Evolutionary conservation across 2,797 vertebrate species (phyloP).

Genomic region (Diceros bicornis): DNA sequence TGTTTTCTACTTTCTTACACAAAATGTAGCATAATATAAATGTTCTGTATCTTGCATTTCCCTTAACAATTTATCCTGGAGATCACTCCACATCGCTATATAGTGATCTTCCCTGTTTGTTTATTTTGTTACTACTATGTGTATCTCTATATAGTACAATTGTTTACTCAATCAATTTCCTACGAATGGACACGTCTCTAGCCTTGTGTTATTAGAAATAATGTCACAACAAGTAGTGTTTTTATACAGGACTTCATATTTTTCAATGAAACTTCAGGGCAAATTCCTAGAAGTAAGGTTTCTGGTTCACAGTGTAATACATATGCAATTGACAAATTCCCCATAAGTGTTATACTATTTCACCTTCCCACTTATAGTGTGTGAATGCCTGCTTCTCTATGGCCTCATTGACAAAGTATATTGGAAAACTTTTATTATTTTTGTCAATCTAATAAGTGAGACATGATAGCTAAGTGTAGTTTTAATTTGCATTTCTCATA

Average conservation of each 20-base stretch:
- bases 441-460: slow-evolving; percentile 48
- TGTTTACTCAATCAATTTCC: background rate
- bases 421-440: slow-evolving; percentile 50
- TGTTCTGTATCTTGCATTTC: slow-evolving; percentile 33
- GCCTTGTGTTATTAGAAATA: background rate
- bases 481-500: slow-evolving; percentile 68
- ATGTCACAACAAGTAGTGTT: slow-evolving; percentile 5
- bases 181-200: background rate
- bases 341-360: background rate
- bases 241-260: background rate
- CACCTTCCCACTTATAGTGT: background rate
- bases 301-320: background rate
- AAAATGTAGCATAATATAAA: slow-evolving; percentile 59
- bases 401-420: background rate
- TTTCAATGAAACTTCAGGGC: background rate
- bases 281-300: background rate
- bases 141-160: background rate
- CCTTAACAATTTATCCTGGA: slow-evolving; percentile 22
- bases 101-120: background rate
- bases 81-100: background rate
- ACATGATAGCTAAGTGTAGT: slow-evolving; percentile 29
- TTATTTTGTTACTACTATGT: background rate
- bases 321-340: slow-evolving; percentile 24
- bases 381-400: background rate
- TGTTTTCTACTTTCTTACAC: background rate